Evolutionary conservation across 2,888 invertebrate genomes (phyloP), one percentile per base, ranked within the genome.

Genomic region (Macrophya alboannulata): DNA sequence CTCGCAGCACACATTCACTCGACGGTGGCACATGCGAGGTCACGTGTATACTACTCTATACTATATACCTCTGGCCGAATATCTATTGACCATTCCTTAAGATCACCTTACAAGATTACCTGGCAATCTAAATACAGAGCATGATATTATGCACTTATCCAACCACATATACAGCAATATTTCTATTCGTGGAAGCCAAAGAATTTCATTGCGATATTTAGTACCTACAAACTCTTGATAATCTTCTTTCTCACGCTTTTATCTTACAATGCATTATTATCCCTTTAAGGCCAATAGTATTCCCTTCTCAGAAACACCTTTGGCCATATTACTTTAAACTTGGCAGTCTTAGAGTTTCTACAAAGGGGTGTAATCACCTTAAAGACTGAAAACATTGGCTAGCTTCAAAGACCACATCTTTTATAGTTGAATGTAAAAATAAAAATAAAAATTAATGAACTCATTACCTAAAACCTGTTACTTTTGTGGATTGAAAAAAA

Each of bases 1-100:
- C 92, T 92, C 92, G 89, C 72, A 90, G 89, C 89, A 90, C 89
- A 87, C 90, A 87, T 87, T 87, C 86, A 77, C 15, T 86, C 85
- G 4, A 43, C 31, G 43, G 72, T 43, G 25, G 77, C 82, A 83
- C 87, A 88, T 89, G 90, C 91, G 92, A 91, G 91, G 92, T 91
- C 92, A 91, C 90, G 89, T 89, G 90, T 88, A 90, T 87, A 40
- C 25, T 59, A 59, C 79, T 82, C 43, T 40, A 79, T 65, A 65
- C 74, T 74, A 65, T 74, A 65, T 85, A 74, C 55, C 74, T 85
- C 84, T 48, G 85, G 77, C 87, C 86, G 88, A 86, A 87, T 88
- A 88, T 89, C 88, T 90, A 89, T 90, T 90, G 90, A 88, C 90
- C 90, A 90, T 89, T 89, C 88, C 86, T 87, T 85, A 86, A 45